A percentile compares a stretch with the other conserved stretches of the same genome.
Conservation (phyloP, 2,797 vertebrate genomes). For the Manis crassicaudata region DNA sequence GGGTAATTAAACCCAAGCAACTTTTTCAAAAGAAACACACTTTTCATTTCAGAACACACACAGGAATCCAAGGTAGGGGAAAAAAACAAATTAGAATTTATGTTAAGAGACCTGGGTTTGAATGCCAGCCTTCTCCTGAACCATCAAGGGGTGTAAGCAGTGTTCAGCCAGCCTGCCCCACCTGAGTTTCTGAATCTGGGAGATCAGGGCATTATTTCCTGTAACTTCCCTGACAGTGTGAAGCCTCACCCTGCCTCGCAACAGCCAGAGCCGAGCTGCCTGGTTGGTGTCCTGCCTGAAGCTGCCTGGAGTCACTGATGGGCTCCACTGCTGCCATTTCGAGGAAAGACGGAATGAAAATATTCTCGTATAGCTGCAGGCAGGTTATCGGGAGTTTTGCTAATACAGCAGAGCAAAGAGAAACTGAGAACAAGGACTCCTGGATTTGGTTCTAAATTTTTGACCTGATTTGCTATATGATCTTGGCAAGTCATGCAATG, state of each 20-base stretch:
- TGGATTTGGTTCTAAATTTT: background rate
- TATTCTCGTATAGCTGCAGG: background rate
- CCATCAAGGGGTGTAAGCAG: background rate
- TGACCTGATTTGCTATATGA: background rate
- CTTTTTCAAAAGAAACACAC: conserved; percentile 17
- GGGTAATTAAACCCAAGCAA: background rate
- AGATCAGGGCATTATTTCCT: background rate
- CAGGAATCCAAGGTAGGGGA: background rate
- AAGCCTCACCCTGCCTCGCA: background rate
- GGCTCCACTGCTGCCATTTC: background rate
- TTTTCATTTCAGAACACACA: conserved; percentile 52
- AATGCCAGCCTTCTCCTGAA: background rate
- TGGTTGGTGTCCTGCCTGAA: fast-evolving
- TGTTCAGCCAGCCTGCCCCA: background rate
- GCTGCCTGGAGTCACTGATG: background rate
- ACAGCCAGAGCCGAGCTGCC: background rate
- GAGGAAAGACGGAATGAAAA: background rate
- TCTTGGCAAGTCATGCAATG: fast-evolving
- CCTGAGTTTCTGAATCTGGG: background rate
- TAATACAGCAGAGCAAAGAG: background rate
- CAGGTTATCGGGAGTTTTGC: background rate
- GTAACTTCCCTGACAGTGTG: fast-evolving
- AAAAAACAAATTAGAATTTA: background rate
- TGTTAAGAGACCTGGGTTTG: background rate
- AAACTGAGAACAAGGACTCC: background rate